Evolutionary conservation across 2,888 invertebrate species (phyloP).

Genomic region (Bombylius discolor): DNA sequence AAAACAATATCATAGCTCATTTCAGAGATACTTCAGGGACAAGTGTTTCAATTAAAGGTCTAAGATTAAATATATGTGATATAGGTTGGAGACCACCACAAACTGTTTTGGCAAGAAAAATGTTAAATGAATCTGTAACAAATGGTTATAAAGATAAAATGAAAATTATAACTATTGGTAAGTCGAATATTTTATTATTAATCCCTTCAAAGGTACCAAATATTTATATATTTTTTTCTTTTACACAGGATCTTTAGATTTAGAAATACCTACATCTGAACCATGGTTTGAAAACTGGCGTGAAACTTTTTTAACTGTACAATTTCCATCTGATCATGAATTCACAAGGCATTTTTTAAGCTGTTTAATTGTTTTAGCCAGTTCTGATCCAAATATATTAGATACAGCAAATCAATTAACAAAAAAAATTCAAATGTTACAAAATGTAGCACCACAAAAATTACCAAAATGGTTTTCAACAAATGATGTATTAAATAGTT

Average conservation of each 20-base stretch:
- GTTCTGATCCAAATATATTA: constrained; percentile 61
- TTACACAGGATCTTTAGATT: constrained; percentile 39
- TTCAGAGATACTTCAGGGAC: constrained; percentile 73
- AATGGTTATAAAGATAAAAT: constrained; percentile 44
- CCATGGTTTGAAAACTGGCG: constrained; percentile 96
- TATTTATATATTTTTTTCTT: neutral
- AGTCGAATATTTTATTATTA: constrained; percentile 3
- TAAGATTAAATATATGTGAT: constrained; percentile 68
- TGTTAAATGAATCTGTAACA: constrained; percentile 71
- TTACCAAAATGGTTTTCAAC: constrained; percentile 70
- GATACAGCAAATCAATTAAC: constrained; percentile 70
- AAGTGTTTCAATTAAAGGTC: constrained; percentile 56
- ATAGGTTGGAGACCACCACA: constrained; percentile 70
- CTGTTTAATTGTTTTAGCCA: constrained; percentile 64
- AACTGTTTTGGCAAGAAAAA: constrained; percentile 67
- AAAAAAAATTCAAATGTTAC: constrained; percentile 67
- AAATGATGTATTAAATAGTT: constrained; percentile 71
- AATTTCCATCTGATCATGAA: constrained; percentile 90
- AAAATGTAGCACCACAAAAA: constrained; percentile 60
- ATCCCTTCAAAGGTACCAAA: neutral
- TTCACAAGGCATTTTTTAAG: constrained; percentile 81
- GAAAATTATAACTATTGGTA: constrained; percentile 44
- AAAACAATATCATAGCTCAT: constrained; percentile 45
- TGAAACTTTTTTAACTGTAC: constrained; percentile 75
- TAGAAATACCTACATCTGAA: constrained; percentile 62